A percentile compares a stretch with the other conserved stretches of the same genome.
Conservation (phyloP, 2,113 vertebrate genomes). For the Corythoichthys haematopterus region DNA sequence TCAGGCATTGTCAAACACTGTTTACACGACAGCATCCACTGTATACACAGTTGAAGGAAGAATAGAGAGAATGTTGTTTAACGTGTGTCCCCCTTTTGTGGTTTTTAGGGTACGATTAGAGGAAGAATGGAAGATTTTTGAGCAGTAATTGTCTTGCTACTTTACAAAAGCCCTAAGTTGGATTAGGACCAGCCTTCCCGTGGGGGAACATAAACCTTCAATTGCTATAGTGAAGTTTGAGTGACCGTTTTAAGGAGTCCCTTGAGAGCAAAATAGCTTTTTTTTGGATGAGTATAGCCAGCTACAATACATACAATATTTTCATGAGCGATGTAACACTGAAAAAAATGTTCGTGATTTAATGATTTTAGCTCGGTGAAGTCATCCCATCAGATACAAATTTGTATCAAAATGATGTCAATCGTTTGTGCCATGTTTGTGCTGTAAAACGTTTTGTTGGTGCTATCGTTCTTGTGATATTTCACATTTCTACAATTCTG, state of each 20-base stretch:
- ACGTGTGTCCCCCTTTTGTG: slow-evolving; percentile 22
- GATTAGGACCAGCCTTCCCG: slow-evolving; percentile 22
- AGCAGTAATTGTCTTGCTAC: slow-evolving; percentile 1
- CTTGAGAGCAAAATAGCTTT: not conserved
- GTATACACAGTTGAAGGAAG: slow-evolving; percentile 23
- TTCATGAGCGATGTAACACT: slow-evolving; percentile 3
- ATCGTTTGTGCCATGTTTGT: too few relatives aligned
- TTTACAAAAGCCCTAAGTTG: slow-evolving; percentile 22
- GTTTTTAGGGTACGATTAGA: slow-evolving; percentile 14
- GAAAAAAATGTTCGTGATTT: slow-evolving; percentile 4
- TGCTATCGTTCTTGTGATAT: too few relatives aligned
- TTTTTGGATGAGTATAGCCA: slow-evolving; percentile 15
- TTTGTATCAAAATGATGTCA: too few relatives aligned
- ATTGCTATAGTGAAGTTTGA: slow-evolving; percentile 45
- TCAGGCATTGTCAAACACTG: slow-evolving; percentile 11
- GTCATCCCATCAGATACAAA: too few relatives aligned
- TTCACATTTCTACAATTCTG: too few relatives aligned
- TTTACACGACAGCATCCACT: slow-evolving; percentile 11
- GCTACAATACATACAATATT: slow-evolving; percentile 7
- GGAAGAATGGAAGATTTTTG: slow-evolving; percentile 8
- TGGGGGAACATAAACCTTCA: slow-evolving; percentile 39
- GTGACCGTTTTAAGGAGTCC: slow-evolving; percentile 10
- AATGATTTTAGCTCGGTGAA: slow-evolving; percentile 12
- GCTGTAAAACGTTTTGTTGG: too few relatives aligned
- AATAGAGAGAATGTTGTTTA: slow-evolving; percentile 22